phyloP scores from a whole-genome alignment of 2,888 invertebrate genomes.

The Trissoscelio sp. region DNA sequence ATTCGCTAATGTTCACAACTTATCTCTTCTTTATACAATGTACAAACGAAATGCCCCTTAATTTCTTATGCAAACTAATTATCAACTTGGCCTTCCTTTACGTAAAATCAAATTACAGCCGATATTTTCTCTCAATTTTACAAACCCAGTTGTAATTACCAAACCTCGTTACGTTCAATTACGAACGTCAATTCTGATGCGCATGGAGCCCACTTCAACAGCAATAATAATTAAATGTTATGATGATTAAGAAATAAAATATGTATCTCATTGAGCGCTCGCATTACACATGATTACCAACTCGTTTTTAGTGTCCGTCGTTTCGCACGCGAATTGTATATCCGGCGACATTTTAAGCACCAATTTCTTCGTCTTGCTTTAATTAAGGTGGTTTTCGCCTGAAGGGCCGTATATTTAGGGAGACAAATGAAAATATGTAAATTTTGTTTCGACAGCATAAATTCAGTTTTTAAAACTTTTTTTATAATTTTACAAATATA shows the following conservation, averaged over 20 bases:
- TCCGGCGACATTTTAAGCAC: background rate
- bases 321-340: slow-evolving; percentile 4
- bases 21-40: too few species aligned
- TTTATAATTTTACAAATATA: too few species aligned
- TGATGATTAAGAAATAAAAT: slow-evolving; percentile 45
- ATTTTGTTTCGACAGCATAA: background rate
- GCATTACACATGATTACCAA: slow-evolving; percentile 7
- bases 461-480: too few species aligned
- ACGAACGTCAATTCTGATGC: slow-evolving; percentile 13
- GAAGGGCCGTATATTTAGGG: too few species aligned
- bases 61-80: slow-evolving; percentile 20
- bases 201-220: background rate
- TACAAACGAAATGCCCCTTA: background rate
- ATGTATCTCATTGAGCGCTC: slow-evolving; percentile 23
- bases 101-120: slow-evolving; percentile 8
- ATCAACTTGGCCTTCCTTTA: slow-evolving; percentile 13
- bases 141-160: slow-evolving; percentile 31
- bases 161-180: slow-evolving; percentile 27
- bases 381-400: too few species aligned
- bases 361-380: background rate
- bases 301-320: slow-evolving; percentile 9
- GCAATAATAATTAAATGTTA: slow-evolving; percentile 31
- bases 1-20: too few species aligned
- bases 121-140: slow-evolving; percentile 15
- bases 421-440: too few species aligned